phyloP scores from a whole-genome alignment of 2,113 vertebrate genomes.

The Oriolus oriolus region DNA sequence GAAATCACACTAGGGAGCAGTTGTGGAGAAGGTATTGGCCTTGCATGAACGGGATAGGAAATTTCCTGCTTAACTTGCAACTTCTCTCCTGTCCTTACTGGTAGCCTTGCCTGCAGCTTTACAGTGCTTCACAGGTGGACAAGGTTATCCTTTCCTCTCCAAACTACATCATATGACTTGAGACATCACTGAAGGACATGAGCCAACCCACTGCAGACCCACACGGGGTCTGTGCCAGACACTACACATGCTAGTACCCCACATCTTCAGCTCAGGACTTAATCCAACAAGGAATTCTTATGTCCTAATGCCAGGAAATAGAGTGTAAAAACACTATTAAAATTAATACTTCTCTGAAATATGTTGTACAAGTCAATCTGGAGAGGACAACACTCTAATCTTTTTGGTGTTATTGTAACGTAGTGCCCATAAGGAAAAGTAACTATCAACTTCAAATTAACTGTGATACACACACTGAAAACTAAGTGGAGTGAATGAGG shows the following conservation, averaged over 20 bases:
- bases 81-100: neutral
- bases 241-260: neutral
- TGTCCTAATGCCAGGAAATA: neutral
- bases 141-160: neutral
- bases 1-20: neutral
- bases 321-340: neutral
- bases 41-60: neutral
- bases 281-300: neutral
- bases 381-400: neutral
- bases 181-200: neutral
- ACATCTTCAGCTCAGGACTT: neutral
- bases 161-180: neutral
- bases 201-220: neutral
- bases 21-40: neutral
- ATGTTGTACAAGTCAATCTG: neutral
- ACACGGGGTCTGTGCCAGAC: neutral
- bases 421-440: neutral
- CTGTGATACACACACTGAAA: neutral
- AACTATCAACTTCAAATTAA: constrained; percentile 16
- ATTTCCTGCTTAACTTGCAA: neutral
- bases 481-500: constrained; percentile 15
- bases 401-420: neutral
- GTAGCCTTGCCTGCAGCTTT: neutral
- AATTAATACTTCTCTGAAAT: neutral
- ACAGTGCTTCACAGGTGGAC: neutral